Percentiles rank a stretch among this genome's conserved stretches.
phyloP scores from a whole-genome alignment of 2,888 invertebrate species.

The Reticulitermes lucifugus region DNA sequence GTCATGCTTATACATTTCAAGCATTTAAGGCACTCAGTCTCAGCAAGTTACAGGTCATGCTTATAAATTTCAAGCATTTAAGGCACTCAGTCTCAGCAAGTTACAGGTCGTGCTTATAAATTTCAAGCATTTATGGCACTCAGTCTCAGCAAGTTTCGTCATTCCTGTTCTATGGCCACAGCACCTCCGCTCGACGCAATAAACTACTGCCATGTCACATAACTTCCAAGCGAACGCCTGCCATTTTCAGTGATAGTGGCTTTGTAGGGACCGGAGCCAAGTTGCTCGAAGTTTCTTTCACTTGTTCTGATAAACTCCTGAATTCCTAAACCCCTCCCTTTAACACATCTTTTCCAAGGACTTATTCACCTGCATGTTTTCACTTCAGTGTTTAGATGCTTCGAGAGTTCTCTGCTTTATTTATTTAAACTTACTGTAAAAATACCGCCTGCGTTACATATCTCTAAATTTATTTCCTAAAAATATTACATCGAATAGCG shows the following conservation, averaged over 20 bases:
- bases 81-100: too few relatives aligned
- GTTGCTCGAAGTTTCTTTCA: not conserved
- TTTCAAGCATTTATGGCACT: too few relatives aligned
- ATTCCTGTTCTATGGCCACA: not conserved
- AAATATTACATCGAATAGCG: too few relatives aligned
- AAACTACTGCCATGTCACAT: not conserved
- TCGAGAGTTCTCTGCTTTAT: not conserved
- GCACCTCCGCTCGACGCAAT: not conserved
- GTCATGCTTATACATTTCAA: too few relatives aligned
- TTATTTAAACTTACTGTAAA: not conserved
- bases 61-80: too few relatives aligned
- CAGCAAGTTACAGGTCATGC: too few relatives aligned
- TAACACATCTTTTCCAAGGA: not conserved
- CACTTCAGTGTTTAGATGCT: not conserved
- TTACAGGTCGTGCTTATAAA: too few relatives aligned
- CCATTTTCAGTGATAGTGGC: not conserved
- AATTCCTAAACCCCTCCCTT: not conserved
- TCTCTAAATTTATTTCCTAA: too few relatives aligned
- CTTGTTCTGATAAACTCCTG: not conserved
- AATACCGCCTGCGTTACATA: too few relatives aligned
- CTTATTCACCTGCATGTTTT: not conserved
- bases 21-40: too few relatives aligned
- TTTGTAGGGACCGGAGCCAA: constrained; percentile 14
- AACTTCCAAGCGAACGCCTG: constrained; percentile 5
- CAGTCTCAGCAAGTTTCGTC: not conserved